A percentile compares a stretch with the other conserved stretches of the same genome.
These are phyloP conservation scores for Orchestia grillus DNA, from an alignment of 1,140 invertebrate species.

Conservation along the genomic window DNA sequence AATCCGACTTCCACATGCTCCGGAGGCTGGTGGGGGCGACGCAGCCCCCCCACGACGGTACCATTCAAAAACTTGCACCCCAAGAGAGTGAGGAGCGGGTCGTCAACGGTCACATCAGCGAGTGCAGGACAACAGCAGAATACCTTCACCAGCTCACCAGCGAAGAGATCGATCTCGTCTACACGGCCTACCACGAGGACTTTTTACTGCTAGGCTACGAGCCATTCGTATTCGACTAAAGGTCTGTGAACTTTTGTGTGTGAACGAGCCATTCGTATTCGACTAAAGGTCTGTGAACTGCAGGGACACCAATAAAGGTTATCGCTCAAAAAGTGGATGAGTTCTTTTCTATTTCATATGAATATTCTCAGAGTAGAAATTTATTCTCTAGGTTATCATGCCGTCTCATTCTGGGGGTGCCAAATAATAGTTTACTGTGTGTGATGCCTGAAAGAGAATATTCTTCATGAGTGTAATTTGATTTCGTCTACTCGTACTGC, in stretches of 20 bases:
- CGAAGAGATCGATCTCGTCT: neutral
- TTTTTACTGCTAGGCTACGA: neutral
- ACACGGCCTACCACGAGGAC: slow-evolving; percentile 8
- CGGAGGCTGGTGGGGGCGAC: neutral
- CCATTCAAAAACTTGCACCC: neutral
- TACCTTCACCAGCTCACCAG: slow-evolving; percentile 7
- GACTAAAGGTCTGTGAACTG: neutral
- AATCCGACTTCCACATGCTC: neutral
- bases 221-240: neutral
- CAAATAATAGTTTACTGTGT: too few relatives aligned
- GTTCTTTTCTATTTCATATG: neutral
- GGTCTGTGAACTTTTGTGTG: too few relatives aligned
- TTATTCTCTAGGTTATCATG: too few relatives aligned
- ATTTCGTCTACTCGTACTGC: too few relatives aligned
- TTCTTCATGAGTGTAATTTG: too few relatives aligned
- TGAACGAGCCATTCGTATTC: neutral
- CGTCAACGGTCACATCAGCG: neutral
- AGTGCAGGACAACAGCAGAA: neutral
- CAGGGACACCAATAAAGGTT: neutral
- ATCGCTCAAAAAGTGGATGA: neutral
- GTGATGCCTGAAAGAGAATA: too few relatives aligned
- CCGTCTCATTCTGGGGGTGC: too few relatives aligned
- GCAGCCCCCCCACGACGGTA: neutral
- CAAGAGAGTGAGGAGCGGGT: neutral
- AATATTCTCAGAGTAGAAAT: too few relatives aligned